Evolutionary conservation across 2,888 invertebrate species (phyloP), one percentile per base, ranked within the genome.

Genomic region (Corbicula japonica): DNA sequence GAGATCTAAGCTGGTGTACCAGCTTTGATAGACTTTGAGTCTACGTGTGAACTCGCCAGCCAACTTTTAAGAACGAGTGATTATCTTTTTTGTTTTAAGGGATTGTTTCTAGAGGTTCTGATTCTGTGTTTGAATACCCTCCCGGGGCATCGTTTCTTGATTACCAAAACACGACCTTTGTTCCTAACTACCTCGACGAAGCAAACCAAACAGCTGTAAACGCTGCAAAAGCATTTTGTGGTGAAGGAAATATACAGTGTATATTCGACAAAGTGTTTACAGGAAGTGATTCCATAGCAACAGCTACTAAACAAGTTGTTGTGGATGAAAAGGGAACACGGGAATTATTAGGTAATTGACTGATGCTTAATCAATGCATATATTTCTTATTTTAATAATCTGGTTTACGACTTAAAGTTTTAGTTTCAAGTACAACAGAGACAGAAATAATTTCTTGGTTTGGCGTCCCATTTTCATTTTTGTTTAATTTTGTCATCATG

Each of bases 161-260:
- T 41, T 77, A 62, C 66, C 52, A 48, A 1, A 35, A 81, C 23
- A 41, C 63, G 1, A 46, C 68, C 15, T 83, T 85, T 38, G 44
- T 50, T 23, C 82, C 83, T 1, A 46, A 83, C 15, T 87, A 83
- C 56, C 60, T 85, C n/a, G 86, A 85, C 26, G 79, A 80, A 41
- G 80, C 70, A 2, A 32, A 52, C 38, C 23, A 18, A 23, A 50
- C 54, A 6, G 41, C 34, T 0, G 34, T 58, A 6, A 28, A 28
- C 2, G 54, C 74, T 2, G 85, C 87, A 2, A 61, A 60, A 44
- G 26, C 8, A 21, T 41, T 34, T 5, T 78, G 78, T 52, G 70
- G 65, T 18, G 38, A 38, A 6, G 61, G 15, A 21, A 35, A 52
- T 6, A 69, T 68, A 26, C 30, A 46, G 21, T 77, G 77, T 58